Base-by-base conservation (phyloP, 2,113 vertebrate genomes). In the Cervus canadensis region DNA sequence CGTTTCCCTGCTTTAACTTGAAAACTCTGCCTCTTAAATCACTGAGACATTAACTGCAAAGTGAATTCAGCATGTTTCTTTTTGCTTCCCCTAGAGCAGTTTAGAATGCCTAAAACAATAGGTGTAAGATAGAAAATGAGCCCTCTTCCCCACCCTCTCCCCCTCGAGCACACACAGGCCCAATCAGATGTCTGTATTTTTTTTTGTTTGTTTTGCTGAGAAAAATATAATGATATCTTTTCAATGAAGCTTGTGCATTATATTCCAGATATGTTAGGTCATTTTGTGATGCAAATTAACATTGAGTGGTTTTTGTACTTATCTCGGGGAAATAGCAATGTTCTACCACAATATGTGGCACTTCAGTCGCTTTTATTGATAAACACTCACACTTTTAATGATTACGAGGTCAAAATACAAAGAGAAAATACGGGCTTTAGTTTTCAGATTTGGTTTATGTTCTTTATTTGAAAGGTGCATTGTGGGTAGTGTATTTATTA, bases 271-370 rank as follows among this genome's bases (percentile, higher is more conserved):
- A 95, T n/a, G 16, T 89, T 71, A 95, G 83, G 91, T 97, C 87
- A 95, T 95, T 97, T 95, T 97, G 74, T 94, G 87, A 95, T 96
- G 92, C 74, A 98, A 96, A 97, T 95, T 71, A 89, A 82, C 21
- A 16, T 36, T 52, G 86, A 87, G 60, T 88, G 21, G 60, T 97
- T 84, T 86, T 62, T 82, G 54, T 82, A 78, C 17, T 94, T 91
- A 91, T 67, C 87, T 83, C 7, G 1, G 45, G 45, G 76, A 96
- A 97, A 97, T 76, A 94, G 67, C 67, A 89, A 3, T 87, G 36
- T 60, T 96, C 71, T 28, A 81, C 40, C n/a, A 94, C 71, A 97
- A 7, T 60, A 30, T 64, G 7, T 78, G 89, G 48, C 40, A 56
- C 84, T 95, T 78, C 59, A 74, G 23, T 96, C 78, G 87, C 96